Conservation (phyloP, 2,888 invertebrate genomes). For the Drosophila neutralis region DNA sequence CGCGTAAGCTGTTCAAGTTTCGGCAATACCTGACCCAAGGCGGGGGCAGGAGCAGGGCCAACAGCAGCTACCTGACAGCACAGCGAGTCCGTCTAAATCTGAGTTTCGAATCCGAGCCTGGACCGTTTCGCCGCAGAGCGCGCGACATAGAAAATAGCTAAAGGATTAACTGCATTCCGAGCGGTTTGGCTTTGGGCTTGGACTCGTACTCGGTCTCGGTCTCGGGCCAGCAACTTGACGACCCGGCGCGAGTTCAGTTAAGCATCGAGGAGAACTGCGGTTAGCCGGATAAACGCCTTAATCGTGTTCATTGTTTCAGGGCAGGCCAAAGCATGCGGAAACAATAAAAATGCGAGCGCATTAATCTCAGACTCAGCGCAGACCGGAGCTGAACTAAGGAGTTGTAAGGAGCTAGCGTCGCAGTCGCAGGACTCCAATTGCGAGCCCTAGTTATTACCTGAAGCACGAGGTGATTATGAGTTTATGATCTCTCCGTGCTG, state of each 20-base stretch:
- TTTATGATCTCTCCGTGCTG: constrained; percentile 63
- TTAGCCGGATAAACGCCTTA: constrained; percentile 80
- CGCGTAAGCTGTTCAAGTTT: constrained; percentile 78
- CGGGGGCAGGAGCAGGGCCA: constrained; percentile 10
- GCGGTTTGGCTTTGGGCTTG: constrained; percentile 35
- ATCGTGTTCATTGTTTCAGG: constrained; percentile 76
- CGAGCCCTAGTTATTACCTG: constrained; percentile 62
- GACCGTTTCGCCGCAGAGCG: constrained; percentile 23
- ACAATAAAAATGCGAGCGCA: constrained; percentile 76
- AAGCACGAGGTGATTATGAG: constrained; percentile 75
- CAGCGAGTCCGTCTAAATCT: constrained; percentile 10
- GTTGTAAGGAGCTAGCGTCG: constrained; percentile 3
- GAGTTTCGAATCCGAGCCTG: neutral
- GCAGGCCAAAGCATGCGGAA: constrained; percentile 54
- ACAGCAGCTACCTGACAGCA: constrained; percentile 52
- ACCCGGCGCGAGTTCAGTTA: constrained; percentile 8
- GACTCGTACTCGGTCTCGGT: neutral
- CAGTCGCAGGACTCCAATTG: constrained; percentile 46
- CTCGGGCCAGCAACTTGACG: constrained; percentile 13
- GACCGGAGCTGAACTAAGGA: constrained; percentile 14
- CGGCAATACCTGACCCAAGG: constrained; percentile 42
- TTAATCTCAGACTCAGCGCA: constrained; percentile 39
- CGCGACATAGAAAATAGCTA: constrained; percentile 74
- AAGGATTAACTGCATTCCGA: constrained; percentile 78
- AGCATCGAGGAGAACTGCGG: constrained; percentile 62